These are phyloP conservation scores for Diphyllodes magnificus DNA, from an alignment of 2,113 vertebrate species.

Conservation along the genomic window DNA sequence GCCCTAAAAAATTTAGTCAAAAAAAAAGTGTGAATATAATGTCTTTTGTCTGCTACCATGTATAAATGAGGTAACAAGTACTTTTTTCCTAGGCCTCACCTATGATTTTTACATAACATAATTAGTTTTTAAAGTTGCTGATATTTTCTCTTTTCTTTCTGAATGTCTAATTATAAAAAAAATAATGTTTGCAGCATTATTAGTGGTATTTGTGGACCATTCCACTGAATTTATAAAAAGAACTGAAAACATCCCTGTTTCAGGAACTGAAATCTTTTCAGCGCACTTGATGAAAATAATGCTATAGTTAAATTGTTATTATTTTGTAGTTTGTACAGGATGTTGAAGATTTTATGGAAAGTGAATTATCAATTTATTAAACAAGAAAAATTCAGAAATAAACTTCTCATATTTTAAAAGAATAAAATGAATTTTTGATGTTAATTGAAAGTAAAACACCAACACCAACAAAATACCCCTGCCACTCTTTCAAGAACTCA, in stretches of 20 bases:
- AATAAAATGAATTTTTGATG: background rate
- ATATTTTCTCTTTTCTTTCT: background rate
- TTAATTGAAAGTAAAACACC: background rate
- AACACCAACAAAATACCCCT: accelerated
- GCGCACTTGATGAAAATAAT: background rate
- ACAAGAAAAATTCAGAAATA: background rate
- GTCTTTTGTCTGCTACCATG: background rate
- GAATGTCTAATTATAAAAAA: background rate
- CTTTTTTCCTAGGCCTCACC: background rate
- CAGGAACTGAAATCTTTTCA: background rate
- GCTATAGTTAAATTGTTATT: background rate
- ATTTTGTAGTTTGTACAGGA: background rate
- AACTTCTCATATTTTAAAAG: background rate
- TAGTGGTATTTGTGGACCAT: background rate
- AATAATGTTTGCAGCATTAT: background rate
- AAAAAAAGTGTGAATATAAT: background rate
- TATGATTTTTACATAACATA: background rate
- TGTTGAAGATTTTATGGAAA: background rate
- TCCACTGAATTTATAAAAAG: background rate
- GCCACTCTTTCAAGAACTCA: background rate
- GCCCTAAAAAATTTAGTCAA: background rate
- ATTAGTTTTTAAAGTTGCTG: background rate
- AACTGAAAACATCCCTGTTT: background rate
- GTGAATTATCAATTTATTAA: background rate
- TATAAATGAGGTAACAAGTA: background rate